Evolutionary conservation across 2,888 invertebrate genomes (phyloP).

Genomic region (Anarsia innoxiella): DNA sequence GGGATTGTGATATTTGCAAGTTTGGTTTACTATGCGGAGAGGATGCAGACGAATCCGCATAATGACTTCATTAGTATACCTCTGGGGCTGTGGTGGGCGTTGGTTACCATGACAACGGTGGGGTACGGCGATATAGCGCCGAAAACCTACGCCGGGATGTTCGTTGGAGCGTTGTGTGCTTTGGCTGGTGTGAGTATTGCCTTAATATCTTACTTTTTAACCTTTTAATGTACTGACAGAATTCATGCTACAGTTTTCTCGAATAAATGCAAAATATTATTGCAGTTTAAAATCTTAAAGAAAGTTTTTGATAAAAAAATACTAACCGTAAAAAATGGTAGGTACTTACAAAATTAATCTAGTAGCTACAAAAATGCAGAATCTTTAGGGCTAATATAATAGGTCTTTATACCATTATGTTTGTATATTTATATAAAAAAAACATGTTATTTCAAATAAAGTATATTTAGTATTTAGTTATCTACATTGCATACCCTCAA

Average conservation of each 20-base stretch:
- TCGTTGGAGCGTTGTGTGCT: conserved; percentile 98
- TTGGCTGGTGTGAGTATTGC: conserved; percentile 89
- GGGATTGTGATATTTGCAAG: conserved; percentile 99
- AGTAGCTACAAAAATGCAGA: no score
- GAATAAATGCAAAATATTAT: neutral
- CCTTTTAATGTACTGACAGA: no score
- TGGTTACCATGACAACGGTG: conserved; percentile 99
- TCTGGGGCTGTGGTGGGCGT: conserved; percentile 98
- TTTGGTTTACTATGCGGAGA: conserved; percentile 97
- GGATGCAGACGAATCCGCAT: conserved; percentile 95
- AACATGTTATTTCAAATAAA: no score
- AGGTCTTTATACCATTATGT: no score
- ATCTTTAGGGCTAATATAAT: no score
- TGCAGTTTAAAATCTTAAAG: no score
- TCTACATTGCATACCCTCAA: no score
- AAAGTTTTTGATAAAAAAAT: no score
- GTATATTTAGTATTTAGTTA: no score
- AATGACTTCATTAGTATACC: conserved; percentile 99
- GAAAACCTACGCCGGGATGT: conserved; percentile 98
- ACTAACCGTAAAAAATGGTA: no score
- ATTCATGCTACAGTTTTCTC: neutral
- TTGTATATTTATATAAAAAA: no score
- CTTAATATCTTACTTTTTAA: neutral
- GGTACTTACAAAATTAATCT: no score
- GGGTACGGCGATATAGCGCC: conserved; percentile 99